Conservation (phyloP, 53 echinoderm and acorn worm genomes). For the Patiria pectinifera region DNA sequence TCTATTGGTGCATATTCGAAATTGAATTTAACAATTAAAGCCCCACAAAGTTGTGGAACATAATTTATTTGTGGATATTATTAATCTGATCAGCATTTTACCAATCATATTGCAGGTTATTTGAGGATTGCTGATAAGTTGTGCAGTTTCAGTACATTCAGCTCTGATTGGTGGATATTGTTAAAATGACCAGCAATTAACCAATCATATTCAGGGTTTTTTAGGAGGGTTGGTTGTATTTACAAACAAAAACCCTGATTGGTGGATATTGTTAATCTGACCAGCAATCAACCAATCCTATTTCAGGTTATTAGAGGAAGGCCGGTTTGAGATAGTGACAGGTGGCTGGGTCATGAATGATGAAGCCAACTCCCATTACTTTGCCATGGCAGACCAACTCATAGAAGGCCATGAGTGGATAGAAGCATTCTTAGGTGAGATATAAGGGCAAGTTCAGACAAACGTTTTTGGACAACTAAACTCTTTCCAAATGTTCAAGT, state of each 20-base stretch:
- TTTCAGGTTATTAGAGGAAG: slow-evolving; percentile 85
- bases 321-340: slow-evolving; percentile 91
- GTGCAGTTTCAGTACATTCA: not conserved
- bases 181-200: not conserved
- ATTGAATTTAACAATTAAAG: too few species aligned
- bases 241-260: slow-evolving; percentile 61
- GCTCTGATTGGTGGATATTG: not conserved
- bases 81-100: not conserved
- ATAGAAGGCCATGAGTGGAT: slow-evolving; percentile 98
- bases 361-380: slow-evolving; percentile 94
- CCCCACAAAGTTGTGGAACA: too few species aligned
- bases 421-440: slow-evolving; percentile 79
- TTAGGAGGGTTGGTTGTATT: slow-evolving; percentile 83
- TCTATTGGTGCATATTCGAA: too few species aligned
- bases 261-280: not conserved
- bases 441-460: not conserved
- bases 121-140: not conserved
- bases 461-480: not conserved
- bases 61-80: not conserved
- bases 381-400: slow-evolving; percentile 94
- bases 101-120: slow-evolving; percentile 4
- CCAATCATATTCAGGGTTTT: slow-evolving; percentile 73
- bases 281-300: slow-evolving; percentile 16
- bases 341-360: slow-evolving; percentile 99
- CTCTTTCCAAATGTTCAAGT: not conserved